Conservation (phyloP, 2,113 vertebrate species). For the Poeciliopsis occidentalis region DNA sequence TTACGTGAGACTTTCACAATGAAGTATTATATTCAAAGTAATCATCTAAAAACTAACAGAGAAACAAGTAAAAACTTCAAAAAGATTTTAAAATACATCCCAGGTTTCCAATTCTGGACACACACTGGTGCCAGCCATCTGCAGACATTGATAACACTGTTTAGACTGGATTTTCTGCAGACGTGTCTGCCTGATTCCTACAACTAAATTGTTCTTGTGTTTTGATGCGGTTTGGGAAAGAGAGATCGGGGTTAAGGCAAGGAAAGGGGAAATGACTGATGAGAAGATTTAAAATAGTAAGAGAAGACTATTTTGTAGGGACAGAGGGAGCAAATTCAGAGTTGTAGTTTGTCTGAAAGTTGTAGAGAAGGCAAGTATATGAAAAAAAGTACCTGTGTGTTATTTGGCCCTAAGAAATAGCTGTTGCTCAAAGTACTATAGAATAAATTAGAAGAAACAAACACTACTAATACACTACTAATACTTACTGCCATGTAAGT, state of each 20-base stretch:
- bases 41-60: background rate
- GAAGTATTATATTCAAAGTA: background rate
- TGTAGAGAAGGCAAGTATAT: background rate
- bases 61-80: background rate
- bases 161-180: slow-evolving; percentile 55
- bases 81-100: background rate
- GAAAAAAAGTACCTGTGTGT: slow-evolving; percentile 2
- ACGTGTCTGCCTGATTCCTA: slow-evolving; percentile 17
- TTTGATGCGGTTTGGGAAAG: slow-evolving; percentile 37
- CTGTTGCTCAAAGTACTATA: background rate
- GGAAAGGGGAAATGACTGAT: background rate
- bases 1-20: background rate
- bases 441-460: background rate
- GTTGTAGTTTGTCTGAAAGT: background rate
- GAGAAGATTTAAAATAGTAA: background rate
- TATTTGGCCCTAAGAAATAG: background rate
- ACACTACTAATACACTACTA: too few relatives aligned
- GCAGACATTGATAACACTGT: slow-evolving; percentile 54
- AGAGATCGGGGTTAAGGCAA: slow-evolving; percentile 30
- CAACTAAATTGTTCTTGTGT: slow-evolving; percentile 25
- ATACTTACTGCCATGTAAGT: background rate
- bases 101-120: slow-evolving; percentile 6
- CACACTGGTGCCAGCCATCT: slow-evolving; percentile 28
- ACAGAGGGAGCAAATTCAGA: slow-evolving; percentile 17
- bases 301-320: background rate